Percentiles rank a stretch among this genome's conserved stretches.
phyloP scores from a whole-genome alignment of 2,797 vertebrate species.

The Eupleurogrammus muticus region DNA sequence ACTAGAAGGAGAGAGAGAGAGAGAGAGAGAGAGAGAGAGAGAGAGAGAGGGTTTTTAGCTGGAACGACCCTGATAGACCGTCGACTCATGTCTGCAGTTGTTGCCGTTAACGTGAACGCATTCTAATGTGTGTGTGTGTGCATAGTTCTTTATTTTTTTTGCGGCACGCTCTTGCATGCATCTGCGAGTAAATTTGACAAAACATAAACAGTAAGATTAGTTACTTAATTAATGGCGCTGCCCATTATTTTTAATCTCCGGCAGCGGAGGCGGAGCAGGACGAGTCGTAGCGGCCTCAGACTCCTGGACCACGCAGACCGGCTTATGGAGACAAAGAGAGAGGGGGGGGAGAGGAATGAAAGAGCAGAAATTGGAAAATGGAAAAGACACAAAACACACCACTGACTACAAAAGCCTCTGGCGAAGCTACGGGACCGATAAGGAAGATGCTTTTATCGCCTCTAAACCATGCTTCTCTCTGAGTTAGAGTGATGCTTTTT shows the following conservation, averaged over 20 bases:
- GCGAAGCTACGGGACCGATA: constrained; percentile 71
- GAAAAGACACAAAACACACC: constrained; percentile 64
- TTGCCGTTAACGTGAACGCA: constrained; percentile 20
- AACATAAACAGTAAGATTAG: constrained; percentile 79
- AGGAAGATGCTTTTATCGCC: constrained; percentile 75
- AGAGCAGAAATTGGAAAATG: constrained; percentile 70
- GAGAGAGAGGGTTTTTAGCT: constrained; percentile 18
- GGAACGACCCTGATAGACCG: constrained; percentile 32
- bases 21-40: too few species aligned
- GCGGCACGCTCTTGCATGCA: constrained; percentile 45
- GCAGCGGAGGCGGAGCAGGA: constrained; percentile 57
- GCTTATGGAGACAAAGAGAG: constrained; percentile 72
- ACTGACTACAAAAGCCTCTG: constrained; percentile 74
- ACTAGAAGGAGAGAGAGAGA: background rate
- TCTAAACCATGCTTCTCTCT: constrained; percentile 57
- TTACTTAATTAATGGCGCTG: constrained; percentile 79
- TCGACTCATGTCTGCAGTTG: constrained; percentile 17
- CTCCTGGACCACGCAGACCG: constrained; percentile 58
- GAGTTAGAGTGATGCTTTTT: constrained; percentile 59
- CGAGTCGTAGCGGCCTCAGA: constrained; percentile 73
- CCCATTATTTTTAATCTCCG: constrained; percentile 82
- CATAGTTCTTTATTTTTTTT: constrained; percentile 11
- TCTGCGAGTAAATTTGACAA: constrained; percentile 74
- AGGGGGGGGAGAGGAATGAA: constrained; percentile 62
- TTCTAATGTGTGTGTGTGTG: constrained; percentile 22